These are phyloP conservation scores for Zygaena filipendulae DNA, from an alignment of 2,888 invertebrate genomes.

Conservation along the genomic window DNA sequence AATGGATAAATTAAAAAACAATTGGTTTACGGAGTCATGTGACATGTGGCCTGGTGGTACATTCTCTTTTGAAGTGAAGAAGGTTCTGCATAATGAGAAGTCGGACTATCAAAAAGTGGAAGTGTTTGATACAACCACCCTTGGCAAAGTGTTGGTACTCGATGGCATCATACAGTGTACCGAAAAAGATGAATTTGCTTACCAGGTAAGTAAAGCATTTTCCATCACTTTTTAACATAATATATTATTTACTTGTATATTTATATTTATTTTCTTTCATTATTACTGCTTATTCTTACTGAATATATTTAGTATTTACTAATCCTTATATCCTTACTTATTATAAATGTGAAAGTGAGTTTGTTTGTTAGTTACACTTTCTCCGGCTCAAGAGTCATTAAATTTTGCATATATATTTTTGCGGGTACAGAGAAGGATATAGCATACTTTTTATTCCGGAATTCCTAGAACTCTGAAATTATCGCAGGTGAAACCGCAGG, in stretches of 20 bases:
- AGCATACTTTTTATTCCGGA: no score
- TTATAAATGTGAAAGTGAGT: no score
- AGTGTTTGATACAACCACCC: constrained; percentile 80
- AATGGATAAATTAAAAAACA: constrained; percentile 79
- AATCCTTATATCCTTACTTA: no score
- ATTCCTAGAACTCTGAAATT: no score
- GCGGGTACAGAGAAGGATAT: no score
- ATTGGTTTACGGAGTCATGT: constrained; percentile 95
- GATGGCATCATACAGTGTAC: constrained; percentile 98
- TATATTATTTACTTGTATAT: not conserved
- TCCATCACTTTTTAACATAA: no score
- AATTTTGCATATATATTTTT: no score
- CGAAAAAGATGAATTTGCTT: constrained; percentile 95
- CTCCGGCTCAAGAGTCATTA: no score
- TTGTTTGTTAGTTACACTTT: no score
- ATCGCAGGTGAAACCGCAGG: no score
- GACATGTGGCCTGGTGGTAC: constrained; percentile 92
- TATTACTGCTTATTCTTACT: not conserved
- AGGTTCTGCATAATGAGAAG: constrained; percentile 80
- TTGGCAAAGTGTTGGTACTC: constrained; percentile 88
- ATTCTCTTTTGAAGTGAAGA: constrained; percentile 85
- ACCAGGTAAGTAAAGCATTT: constrained; percentile 75
- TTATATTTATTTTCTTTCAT: not conserved
- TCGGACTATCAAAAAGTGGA: constrained; percentile 88
- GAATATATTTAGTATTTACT: no score